phyloP scores from a whole-genome alignment of 2,797 vertebrate genomes.

The Smutsia temminckii region DNA sequence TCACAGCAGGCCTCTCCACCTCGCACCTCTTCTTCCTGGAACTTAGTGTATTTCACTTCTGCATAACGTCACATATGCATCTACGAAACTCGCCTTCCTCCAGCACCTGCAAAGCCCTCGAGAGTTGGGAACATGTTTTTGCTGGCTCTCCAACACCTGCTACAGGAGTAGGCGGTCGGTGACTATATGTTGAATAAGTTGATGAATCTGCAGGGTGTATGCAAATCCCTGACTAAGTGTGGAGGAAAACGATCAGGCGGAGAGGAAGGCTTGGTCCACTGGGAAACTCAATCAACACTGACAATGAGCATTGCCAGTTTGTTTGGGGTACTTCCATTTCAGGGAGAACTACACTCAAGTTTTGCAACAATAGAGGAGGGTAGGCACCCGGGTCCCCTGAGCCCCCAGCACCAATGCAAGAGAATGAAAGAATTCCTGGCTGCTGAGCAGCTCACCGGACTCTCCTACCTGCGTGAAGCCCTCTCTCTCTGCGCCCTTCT shows the following conservation, averaged over 20 bases:
- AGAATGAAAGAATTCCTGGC: not conserved
- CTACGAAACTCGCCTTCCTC: not conserved
- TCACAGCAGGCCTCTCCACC: not conserved
- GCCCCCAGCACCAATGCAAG: not conserved
- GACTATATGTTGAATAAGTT: not conserved
- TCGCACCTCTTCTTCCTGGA: not conserved
- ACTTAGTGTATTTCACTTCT: not conserved
- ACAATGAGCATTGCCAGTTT: not conserved
- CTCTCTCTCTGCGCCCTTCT: not conserved
- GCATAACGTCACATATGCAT: not conserved
- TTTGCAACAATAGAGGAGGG: not conserved
- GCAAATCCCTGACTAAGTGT: not conserved
- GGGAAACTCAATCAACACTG: not conserved
- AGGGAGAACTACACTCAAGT: not conserved
- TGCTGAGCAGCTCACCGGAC: not conserved
- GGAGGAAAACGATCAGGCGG: not conserved
- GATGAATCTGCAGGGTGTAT: too few species aligned
- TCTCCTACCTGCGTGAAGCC: not conserved
- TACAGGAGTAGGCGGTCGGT: not conserved
- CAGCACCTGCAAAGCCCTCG: not conserved
- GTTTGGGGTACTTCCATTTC: not conserved
- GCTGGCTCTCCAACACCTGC: not conserved
- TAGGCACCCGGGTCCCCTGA: not conserved
- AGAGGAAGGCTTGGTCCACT: not conserved
- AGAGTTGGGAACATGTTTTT: not conserved